phyloP scores from a whole-genome alignment of 1,140 invertebrate genomes.

The Hyles vespertilio region DNA sequence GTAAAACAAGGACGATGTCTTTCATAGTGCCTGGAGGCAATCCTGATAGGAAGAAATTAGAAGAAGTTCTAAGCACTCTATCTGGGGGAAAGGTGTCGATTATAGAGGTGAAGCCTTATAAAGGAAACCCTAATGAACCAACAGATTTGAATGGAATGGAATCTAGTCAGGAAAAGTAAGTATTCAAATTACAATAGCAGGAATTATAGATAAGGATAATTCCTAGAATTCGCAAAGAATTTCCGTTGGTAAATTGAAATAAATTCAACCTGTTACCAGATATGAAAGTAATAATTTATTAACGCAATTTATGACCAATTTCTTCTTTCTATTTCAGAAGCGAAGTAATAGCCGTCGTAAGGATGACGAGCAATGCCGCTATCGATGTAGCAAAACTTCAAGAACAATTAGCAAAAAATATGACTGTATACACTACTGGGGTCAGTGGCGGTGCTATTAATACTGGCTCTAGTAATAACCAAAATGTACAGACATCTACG shows the following conservation, averaged over 20 bases:
- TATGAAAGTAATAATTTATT: slow-evolving; percentile 10
- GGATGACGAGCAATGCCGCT: slow-evolving; percentile 80
- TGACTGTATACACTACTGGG: slow-evolving; percentile 56
- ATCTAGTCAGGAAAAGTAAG: slow-evolving; percentile 69
- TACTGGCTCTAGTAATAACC: slow-evolving; percentile 16
- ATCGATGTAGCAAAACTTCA: slow-evolving; percentile 83
- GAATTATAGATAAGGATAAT: no score
- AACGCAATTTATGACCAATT: no score
- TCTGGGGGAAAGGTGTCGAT: slow-evolving; percentile 87
- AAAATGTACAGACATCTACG: slow-evolving; percentile 42
- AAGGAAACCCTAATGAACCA: slow-evolving; percentile 67
- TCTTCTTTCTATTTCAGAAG: slow-evolving; percentile 76
- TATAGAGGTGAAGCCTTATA: slow-evolving; percentile 83
- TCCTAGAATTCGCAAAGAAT: no score
- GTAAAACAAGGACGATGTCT: slow-evolving; percentile 82
- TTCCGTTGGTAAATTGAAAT: no score
- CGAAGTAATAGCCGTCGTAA: slow-evolving; percentile 84
- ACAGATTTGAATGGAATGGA: slow-evolving; percentile 64
- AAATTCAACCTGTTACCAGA: no score
- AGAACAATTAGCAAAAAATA: slow-evolving; percentile 77
- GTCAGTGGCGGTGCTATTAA: slow-evolving; percentile 3
- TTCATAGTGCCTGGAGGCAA: slow-evolving; percentile 86
- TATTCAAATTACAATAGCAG: no score
- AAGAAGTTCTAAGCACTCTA: slow-evolving; percentile 83
- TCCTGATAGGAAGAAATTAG: slow-evolving; percentile 82